Conservation (phyloP, 1,140 invertebrate genomes). For the Octopus sinensis region DNA sequence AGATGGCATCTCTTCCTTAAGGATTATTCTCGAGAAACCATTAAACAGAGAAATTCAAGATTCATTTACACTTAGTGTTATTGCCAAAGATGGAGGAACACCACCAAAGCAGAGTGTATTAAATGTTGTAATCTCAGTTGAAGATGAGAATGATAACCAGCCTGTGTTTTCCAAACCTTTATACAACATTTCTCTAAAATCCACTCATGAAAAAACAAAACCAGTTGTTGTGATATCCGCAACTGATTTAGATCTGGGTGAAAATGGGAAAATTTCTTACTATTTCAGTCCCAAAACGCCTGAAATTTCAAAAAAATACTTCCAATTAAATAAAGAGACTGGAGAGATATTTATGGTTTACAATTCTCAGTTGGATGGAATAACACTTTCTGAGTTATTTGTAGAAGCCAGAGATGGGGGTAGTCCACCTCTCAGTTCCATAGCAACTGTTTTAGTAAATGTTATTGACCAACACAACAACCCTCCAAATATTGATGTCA, state of each 20-base stretch:
- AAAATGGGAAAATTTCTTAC: constrained; percentile 61
- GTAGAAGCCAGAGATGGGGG: constrained; percentile 37
- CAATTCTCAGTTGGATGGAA: constrained; percentile 27
- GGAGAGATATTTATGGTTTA: constrained; percentile 29
- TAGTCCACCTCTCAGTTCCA: constrained; percentile 28
- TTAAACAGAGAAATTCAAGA: constrained; percentile 80
- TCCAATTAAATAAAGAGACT: constrained; percentile 69
- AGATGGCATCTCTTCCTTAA: constrained; percentile 63
- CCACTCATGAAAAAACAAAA: constrained; percentile 26
- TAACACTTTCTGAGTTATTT: constrained; percentile 27
- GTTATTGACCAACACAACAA: constrained; percentile 36
- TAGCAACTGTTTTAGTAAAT: constrained; percentile 28
- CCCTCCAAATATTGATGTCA: constrained; percentile 36
- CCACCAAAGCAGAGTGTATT: constrained; percentile 75
- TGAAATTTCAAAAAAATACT: constrained; percentile 80
- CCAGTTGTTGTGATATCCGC: constrained; percentile 33
- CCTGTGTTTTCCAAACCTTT: constrained; percentile 68
- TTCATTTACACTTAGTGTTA: constrained; percentile 80
- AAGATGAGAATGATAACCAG: constrained; percentile 57
- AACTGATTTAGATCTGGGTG: constrained; percentile 39
- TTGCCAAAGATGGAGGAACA: constrained; percentile 73
- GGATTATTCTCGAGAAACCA: constrained; percentile 66
- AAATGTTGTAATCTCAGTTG: constrained; percentile 52
- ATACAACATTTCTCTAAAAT: constrained; percentile 32
- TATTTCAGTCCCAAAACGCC: constrained; percentile 75